Percentiles rank a stretch among this genome's conserved stretches.
Conservation (phyloP, 2,888 invertebrate species). For the Eristalis tenax region DNA sequence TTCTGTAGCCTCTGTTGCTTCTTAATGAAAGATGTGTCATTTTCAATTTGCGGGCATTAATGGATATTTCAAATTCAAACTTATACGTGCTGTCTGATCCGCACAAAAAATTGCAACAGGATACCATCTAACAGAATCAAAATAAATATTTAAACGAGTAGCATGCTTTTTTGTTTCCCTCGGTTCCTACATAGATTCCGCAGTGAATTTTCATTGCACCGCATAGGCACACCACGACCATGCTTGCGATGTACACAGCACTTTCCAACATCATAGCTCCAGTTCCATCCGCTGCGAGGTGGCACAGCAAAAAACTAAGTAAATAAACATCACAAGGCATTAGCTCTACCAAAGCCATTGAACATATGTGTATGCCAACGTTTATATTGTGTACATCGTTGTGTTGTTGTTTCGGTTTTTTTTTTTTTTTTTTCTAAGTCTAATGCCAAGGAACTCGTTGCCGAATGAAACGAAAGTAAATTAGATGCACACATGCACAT, state of each 20-base stretch:
- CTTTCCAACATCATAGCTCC: slow-evolving; percentile 59
- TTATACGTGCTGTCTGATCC: neutral
- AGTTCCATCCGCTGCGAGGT: slow-evolving; percentile 53
- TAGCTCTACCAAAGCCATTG: slow-evolving; percentile 51
- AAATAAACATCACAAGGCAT: slow-evolving; percentile 56
- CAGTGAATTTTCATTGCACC: slow-evolving; percentile 14
- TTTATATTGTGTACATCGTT: neutral
- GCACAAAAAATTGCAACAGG: neutral
- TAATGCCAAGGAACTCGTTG: slow-evolving; percentile 72
- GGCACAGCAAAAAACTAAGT: slow-evolving; percentile 33
- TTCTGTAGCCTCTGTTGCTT: neutral
- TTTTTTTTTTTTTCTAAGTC: slow-evolving; percentile 46
- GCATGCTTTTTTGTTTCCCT: slow-evolving; percentile 28
- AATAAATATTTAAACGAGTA: neutral
- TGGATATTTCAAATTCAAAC: neutral
- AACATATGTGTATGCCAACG: slow-evolving; percentile 28
- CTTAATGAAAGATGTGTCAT: neutral
- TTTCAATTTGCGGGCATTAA: neutral
- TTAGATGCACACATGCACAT: slow-evolving; percentile 68
- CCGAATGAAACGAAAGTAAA: slow-evolving; percentile 71
- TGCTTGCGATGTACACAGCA: slow-evolving; percentile 45
- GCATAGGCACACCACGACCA: slow-evolving; percentile 31
- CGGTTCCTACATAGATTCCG: slow-evolving; percentile 44
- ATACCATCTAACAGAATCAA: slow-evolving; percentile 18
- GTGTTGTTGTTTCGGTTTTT: neutral